These are phyloP conservation scores for Nautilus pompilius DNA, from an alignment of 1,140 invertebrate species.

Conservation along the genomic window DNA sequence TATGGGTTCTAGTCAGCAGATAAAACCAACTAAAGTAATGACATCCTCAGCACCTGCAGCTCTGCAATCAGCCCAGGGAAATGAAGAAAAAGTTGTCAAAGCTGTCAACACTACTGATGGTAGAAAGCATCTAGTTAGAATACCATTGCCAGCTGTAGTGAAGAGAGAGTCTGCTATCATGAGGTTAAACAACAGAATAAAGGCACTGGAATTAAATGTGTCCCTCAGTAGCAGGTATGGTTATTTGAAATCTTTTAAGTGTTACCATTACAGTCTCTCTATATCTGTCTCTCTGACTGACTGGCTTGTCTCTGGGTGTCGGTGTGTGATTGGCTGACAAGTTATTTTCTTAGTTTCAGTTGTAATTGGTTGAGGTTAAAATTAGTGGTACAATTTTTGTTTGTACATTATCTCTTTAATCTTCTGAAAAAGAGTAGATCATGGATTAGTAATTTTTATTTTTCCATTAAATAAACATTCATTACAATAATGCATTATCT, in stretches of 20 bases:
- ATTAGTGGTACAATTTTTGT: too few species aligned
- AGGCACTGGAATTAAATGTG: conserved; percentile 93
- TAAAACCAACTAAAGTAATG: background rate
- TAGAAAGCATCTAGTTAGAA: conserved; percentile 16
- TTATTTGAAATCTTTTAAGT: background rate
- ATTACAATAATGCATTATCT: too few species aligned
- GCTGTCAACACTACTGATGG: background rate
- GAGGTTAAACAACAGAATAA: conserved; percentile 90
- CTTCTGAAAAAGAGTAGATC: too few species aligned
- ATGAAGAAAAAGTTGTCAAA: background rate
- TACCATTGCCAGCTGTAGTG: conserved; percentile 24
- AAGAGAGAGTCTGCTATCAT: conserved; percentile 95
- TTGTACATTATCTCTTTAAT: too few species aligned
- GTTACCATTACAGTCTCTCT: too few species aligned
- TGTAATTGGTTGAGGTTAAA: too few species aligned
- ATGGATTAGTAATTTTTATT: too few species aligned
- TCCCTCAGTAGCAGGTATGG: conserved; percentile 75
- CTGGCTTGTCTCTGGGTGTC: too few species aligned
- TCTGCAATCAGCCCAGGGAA: background rate
- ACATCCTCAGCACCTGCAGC: background rate
- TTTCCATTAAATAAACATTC: too few species aligned
- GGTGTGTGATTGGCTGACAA: too few species aligned
- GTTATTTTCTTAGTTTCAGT: too few species aligned
- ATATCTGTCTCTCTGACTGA: too few species aligned
- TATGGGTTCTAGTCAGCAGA: conserved; percentile 1